A percentile compares a stretch with the other conserved stretches of the same genome.
phyloP scores from a whole-genome alignment of 2,888 invertebrate species.

The Tenthredo livida region DNA sequence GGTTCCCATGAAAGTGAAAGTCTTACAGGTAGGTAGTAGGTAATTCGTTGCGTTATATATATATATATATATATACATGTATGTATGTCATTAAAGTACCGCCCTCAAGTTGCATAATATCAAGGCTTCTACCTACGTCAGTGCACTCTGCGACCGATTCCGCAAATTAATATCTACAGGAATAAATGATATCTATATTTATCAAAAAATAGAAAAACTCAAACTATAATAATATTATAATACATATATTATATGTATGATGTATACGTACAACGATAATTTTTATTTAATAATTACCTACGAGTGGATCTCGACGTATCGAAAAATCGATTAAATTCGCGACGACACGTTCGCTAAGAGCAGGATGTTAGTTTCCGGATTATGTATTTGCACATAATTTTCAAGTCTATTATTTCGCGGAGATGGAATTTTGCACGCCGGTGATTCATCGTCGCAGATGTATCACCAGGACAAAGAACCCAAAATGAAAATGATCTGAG shows the following conservation, averaged over 20 bases:
- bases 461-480: not conserved
- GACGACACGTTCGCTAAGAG: too few species aligned
- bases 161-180: not conserved
- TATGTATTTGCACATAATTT: not conserved
- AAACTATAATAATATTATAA: too few species aligned
- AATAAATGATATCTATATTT: not conserved
- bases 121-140: conserved; percentile 18
- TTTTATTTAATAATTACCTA: not conserved
- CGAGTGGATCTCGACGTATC: not conserved
- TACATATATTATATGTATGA: not conserved
- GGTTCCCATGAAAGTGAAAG: conserved; percentile 38
- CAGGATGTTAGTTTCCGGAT: not conserved
- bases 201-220: not conserved
- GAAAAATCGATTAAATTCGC: not conserved
- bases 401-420: not conserved
- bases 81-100: conserved; percentile 31
- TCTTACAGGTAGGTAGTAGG: not conserved
- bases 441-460: not conserved
- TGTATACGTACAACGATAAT: not conserved
- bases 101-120: conserved; percentile 40
- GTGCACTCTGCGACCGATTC: not conserved
- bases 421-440: not conserved
- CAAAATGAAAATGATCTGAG: not conserved
- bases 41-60: conserved; percentile 1
- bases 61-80: not conserved